phyloP scores from a whole-genome alignment of 2,888 invertebrate genomes.

The Pseudococcus viburni region DNA sequence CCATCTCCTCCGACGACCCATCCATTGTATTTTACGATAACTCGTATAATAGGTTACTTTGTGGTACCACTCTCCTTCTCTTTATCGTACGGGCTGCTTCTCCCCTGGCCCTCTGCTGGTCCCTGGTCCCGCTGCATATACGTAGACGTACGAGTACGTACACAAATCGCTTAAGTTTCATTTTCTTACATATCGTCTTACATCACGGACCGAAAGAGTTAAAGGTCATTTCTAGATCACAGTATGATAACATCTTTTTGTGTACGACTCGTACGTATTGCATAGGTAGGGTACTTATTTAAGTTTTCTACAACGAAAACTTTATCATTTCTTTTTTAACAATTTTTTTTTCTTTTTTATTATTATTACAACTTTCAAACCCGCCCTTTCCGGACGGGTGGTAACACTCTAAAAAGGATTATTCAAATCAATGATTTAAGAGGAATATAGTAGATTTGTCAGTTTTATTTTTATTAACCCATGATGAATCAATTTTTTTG shows the following conservation, averaged over 20 bases:
- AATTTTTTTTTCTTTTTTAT: background rate
- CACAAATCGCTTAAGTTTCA: constrained; percentile 59
- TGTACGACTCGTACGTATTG: background rate
- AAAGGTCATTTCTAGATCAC: constrained; percentile 65
- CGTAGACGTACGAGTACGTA: background rate
- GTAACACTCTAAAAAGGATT: too few relatives aligned
- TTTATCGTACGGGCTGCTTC: background rate
- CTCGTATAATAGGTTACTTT: constrained; percentile 60
- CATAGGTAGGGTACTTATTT: background rate
- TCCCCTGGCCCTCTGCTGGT: background rate
- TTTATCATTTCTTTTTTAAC: background rate
- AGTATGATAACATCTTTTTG: constrained; percentile 59
- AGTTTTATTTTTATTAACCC: too few relatives aligned
- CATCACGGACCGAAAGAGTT: constrained; percentile 61
- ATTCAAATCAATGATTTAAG: too few relatives aligned
- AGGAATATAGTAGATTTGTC: too few relatives aligned
- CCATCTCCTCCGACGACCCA: constrained; percentile 62
- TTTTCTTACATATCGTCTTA: constrained; percentile 56
- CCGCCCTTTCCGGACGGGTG: too few relatives aligned
- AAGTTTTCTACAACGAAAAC: background rate
- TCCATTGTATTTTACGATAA: constrained; percentile 64
- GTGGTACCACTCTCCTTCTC: background rate
- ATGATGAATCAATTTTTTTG: too few relatives aligned
- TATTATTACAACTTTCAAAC: too few relatives aligned
- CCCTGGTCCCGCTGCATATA: background rate